Base-by-base conservation (phyloP, 2,113 vertebrate species). In the Nothobranchius kuhntae region DNA sequence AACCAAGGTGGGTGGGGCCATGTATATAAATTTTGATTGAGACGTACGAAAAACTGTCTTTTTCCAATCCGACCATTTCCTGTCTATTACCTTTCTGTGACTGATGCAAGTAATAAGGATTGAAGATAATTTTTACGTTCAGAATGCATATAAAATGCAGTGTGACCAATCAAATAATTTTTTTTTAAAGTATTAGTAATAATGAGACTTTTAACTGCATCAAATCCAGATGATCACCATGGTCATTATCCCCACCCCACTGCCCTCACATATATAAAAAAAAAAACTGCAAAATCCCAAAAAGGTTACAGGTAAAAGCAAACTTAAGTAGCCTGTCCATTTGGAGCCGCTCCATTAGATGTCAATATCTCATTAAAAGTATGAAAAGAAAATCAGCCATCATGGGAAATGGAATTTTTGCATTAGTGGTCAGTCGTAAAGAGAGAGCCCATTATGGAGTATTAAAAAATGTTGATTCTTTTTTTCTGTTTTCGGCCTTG, bases 351-450 rank as follows among this genome's bases (percentile, higher is more conserved):
- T 86, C 89, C 77, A 88, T 90, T 89, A 88, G 90, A 91, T 90
- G 83, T 87, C 83, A 83, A 82, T 82, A 76, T 89, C 84, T 85
- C 84, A 86, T 89, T 90, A 90, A 88, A 89, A 88, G 80, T 89
- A 82, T 82, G 53, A 87, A 89, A 90, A 83, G 76, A 75, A 88
- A 84, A 87, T 84, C 77, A 87, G 66, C 72, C 75, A 87, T 71
- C 78, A 75, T 78, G 76, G 77, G 61, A 72, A 89, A 65, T 77
- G 69, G 75, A 84, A 87, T 86, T 79, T 86, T 76, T 83, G 6
- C 82, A 87, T 88, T 87, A 90, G 83, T 90, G 74, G 81, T 86
- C 59, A 86, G 81, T 74, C 82, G 72, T 51, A 73, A 81, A 89
- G 79, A 86, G 77, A 77, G 82, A 78, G 74, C 62, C 90, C 89